Base-by-base conservation (phyloP, 2,888 invertebrate genomes). In the Suillia variegata region DNA sequence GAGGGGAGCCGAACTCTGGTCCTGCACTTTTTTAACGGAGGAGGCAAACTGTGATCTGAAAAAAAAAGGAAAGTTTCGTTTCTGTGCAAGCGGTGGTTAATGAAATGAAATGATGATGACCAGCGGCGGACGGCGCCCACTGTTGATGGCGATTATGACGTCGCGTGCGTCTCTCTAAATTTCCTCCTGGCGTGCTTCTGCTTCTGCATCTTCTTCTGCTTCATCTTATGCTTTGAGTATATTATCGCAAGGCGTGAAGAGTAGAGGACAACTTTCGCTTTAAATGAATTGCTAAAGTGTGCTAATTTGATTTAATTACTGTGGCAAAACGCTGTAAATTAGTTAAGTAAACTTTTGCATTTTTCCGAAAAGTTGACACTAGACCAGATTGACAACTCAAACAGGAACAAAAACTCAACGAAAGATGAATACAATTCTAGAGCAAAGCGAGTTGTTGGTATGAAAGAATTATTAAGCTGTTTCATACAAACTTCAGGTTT, bases 301-400 rank as follows among this genome's bases (percentile, higher is more conserved):
- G 31, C 54, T 58, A 54, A 58, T 58, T 58, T 58, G 54, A 58
- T 58, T 58, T 58, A 54, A 58, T 58, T 58, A 54, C 38, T 42
- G 24, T 21, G 54, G 10, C 12, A 54, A 42, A 42, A 17, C 17
- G n/a, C 47, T 8, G 13, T 6, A 31, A 55, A 48, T 47, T 45
- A 47, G 47, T 47, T 20, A 24, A 1, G 22, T 4, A 22, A 54
- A 31, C 15, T 26, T 20, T 42, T 17, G 21, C 12, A n/a, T n/a
- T n/a, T n/a, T n/a, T n/a, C n/a, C n/a, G n/a, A n/a, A n/a, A n/a
- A n/a, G n/a, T n/a, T n/a, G n/a, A n/a, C n/a, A n/a, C n/a, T n/a
- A n/a, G n/a, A n/a, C n/a, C n/a, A n/a, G n/a, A n/a, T n/a, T n/a
- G n/a, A n/a, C n/a, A n/a, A n/a, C n/a, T n/a, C n/a, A n/a, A n/a